Evolutionary conservation across 2,113 vertebrate species (phyloP).

Genomic region (Oceanodroma tethys): DNA sequence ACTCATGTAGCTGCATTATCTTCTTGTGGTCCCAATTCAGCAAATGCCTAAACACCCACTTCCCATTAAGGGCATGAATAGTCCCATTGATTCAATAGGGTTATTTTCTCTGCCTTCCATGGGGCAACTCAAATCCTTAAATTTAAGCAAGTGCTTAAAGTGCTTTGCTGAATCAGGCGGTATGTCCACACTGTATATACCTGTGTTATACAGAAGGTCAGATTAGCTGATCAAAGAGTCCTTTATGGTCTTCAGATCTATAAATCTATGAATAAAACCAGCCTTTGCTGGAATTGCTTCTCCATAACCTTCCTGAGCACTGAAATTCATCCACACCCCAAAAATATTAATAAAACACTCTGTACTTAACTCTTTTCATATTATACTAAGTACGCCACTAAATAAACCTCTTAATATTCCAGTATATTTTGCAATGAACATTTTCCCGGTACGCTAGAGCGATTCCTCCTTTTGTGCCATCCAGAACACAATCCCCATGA

Average conservation of each 20-base stretch:
- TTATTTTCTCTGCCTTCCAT: slow-evolving; percentile 56
- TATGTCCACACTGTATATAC: slow-evolving; percentile 63
- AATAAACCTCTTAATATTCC: slow-evolving; percentile 76
- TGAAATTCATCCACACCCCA: slow-evolving; percentile 60
- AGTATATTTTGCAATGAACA: slow-evolving; percentile 72
- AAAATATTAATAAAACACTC: slow-evolving; percentile 66
- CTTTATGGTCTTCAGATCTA: slow-evolving; percentile 62
- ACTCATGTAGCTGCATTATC: slow-evolving; percentile 63
- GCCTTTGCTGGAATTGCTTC: slow-evolving; percentile 56
- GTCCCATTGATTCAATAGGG: slow-evolving; percentile 63
- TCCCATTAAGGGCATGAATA: slow-evolving; percentile 63
- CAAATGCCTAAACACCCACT: slow-evolving; percentile 48
- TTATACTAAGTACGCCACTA: slow-evolving; percentile 61
- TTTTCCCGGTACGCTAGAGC: slow-evolving; percentile 69
- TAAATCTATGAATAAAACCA: slow-evolving; percentile 66
- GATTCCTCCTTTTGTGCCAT: slow-evolving; percentile 74
- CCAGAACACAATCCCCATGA: slow-evolving; percentile 73
- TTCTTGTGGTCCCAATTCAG: slow-evolving; percentile 51
- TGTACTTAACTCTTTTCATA: slow-evolving; percentile 60
- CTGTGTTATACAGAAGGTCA: slow-evolving; percentile 62
- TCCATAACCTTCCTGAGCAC: slow-evolving; percentile 43
- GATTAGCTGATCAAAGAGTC: slow-evolving; percentile 63
- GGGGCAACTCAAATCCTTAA: slow-evolving; percentile 51
- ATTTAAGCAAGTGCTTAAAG: slow-evolving; percentile 62
- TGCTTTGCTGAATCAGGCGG: slow-evolving; percentile 64